A percentile compares a stretch with the other conserved stretches of the same genome.
phyloP scores from a whole-genome alignment of 2,888 invertebrate genomes.

The Griposia aprilina region DNA sequence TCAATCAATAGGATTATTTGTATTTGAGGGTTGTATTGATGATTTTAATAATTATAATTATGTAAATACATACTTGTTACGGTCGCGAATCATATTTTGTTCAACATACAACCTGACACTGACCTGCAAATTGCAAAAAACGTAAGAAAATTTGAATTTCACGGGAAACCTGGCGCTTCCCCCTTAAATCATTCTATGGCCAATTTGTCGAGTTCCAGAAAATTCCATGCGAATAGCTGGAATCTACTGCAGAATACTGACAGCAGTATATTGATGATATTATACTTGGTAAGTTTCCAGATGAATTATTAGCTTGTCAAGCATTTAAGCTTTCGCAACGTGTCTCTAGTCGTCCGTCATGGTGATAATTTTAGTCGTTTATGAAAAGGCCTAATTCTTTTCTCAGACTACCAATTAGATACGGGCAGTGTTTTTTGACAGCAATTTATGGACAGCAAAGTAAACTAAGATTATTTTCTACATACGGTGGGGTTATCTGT shows the following conservation, averaged over 20 bases:
- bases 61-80: no score
- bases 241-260: not conserved
- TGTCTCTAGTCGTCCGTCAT: slow-evolving; percentile 3
- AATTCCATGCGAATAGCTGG: not conserved
- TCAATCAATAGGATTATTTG: no score
- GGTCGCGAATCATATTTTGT: no score
- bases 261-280: not conserved
- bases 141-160: no score
- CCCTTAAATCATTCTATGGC: not conserved
- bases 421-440: not conserved
- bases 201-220: not conserved
- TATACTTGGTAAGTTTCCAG: not conserved
- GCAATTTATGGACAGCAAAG: slow-evolving; percentile 12
- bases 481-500: not conserved
- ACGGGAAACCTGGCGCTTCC: no score
- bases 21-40: no score
- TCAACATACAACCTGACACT: no score
- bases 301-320: not conserved
- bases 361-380: not conserved
- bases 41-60: no score
- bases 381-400: slow-evolving; percentile 29
- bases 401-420: not conserved
- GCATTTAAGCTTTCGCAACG: not conserved
- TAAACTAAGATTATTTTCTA: slow-evolving; percentile 10
- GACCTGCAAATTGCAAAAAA: no score